Conservation (phyloP, 2,113 vertebrate species). For the Otolemur garnettii region DNA sequence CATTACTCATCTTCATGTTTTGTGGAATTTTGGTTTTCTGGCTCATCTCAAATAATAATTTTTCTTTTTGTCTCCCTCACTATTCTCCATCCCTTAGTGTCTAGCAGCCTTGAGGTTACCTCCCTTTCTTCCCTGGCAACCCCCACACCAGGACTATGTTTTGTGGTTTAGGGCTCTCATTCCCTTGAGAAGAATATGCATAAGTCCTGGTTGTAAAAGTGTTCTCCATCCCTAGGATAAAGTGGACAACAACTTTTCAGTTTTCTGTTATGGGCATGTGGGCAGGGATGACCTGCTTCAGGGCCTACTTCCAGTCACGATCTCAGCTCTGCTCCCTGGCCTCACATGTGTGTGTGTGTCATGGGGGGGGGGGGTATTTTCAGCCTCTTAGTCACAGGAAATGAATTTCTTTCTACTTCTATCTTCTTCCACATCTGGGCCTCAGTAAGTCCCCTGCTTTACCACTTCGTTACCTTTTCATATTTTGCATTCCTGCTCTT, state of each 20-base stretch:
- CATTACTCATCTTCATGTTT: neutral
- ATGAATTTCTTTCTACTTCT: neutral
- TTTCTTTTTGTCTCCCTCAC: neutral
- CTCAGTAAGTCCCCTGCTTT: neutral
- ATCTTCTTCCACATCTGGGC: neutral
- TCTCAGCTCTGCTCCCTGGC: neutral
- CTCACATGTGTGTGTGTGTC: neutral
- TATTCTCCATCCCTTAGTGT: neutral
- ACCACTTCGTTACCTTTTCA: neutral
- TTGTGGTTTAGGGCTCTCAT: neutral
- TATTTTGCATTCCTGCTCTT: conserved; percentile 17
- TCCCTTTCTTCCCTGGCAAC: neutral
- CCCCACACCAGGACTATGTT: neutral
- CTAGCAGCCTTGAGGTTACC: neutral
- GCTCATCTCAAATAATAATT: neutral
- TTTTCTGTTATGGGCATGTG: neutral
- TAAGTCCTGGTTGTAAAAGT: neutral
- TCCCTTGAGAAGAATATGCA: neutral
- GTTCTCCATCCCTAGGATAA: neutral
- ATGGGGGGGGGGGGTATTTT: neutral
- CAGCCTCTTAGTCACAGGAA: neutral
- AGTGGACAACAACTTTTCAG: neutral
- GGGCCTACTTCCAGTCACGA: neutral
- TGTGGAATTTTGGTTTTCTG: neutral
- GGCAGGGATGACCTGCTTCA: neutral